Evolutionary conservation across 2,113 vertebrate species (phyloP), one percentile per base, ranked within the genome.

Genomic region (Myocastor coypus): DNA sequence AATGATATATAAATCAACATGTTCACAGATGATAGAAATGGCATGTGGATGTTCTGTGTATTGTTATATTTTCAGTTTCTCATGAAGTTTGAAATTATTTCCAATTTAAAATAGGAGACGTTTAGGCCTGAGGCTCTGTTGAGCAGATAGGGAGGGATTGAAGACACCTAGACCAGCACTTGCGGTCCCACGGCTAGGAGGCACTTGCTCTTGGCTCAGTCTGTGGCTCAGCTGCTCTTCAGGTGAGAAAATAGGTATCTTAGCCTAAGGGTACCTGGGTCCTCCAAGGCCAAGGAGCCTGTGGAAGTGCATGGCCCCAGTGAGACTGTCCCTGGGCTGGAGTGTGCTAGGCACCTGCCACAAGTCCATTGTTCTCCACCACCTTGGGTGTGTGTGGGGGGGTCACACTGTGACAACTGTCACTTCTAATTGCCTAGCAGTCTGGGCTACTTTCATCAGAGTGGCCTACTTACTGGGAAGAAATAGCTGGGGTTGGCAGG

Each of bases 11-110:
- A 89, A 13, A 2, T 68, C 69, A 84, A 95, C 83, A 55, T 86
- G 40, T 40, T 83, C 42, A 37, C 26, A 89, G 16, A 37, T 3
- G 26, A 5, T 40, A 14, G 46, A 57, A 85, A 73, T 19, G 46
- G 14, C 50, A 9, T 1, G 0, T 82, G n/a, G n/a, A 4, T 24
- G 34, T 64, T 86, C 73, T 87, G 86, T 64, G 32, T 14, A 16
- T 63, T 69, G 9, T 92, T 52, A 66, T 5, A 92, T 19, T 81
- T n/a, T 3, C 42, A 92, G 59, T 14, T 90, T 95, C 59, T 87
- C 40, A 66, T 55, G 17, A 63, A 68, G 14, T 85, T 91, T 94
- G 61, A 73, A 64, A 40, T 87, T 63, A 71, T 69, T 90, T 91
- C 59, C 78, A 91, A 95, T 83, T 87, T 85, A 81, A 75, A 22